phyloP scores from a whole-genome alignment of 2,888 invertebrate genomes.

The Yponomeuta sedellus region DNA sequence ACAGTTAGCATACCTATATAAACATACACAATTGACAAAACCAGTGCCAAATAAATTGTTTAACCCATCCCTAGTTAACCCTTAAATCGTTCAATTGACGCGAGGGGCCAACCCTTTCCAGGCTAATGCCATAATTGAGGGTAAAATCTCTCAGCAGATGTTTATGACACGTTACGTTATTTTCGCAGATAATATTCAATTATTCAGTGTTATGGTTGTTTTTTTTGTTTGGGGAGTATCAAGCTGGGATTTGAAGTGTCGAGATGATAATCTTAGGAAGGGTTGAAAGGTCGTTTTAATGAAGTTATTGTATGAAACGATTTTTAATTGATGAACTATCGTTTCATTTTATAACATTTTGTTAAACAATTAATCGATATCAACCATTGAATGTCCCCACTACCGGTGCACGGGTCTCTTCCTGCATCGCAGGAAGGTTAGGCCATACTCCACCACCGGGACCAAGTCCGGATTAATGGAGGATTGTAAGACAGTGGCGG shows the following conservation, averaged over 20 bases:
- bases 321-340: background rate
- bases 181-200: background rate
- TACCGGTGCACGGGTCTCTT: too few species aligned
- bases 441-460: too few species aligned
- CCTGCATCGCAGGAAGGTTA: too few species aligned
- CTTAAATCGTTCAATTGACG: constrained; percentile 38
- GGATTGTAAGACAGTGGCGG: too few species aligned
- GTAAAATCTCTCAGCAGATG: constrained; percentile 66
- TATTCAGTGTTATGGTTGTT: background rate
- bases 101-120: constrained; percentile 59
- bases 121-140: constrained; percentile 75
- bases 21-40: constrained; percentile 17
- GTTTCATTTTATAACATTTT: background rate
- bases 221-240: background rate
- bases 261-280: background rate
- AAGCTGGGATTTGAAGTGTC: background rate
- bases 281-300: background rate
- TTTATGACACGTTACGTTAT: constrained; percentile 52
- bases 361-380: too few species aligned
- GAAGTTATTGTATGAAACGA: background rate
- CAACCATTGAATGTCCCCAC: too few species aligned
- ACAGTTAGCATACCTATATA: too few species aligned
- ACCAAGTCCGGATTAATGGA: too few species aligned
- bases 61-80: constrained; percentile 19
- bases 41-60: constrained; percentile 12